phyloP scores from a whole-genome alignment of 2,113 vertebrate species.

The Carettochelys insculpta region DNA sequence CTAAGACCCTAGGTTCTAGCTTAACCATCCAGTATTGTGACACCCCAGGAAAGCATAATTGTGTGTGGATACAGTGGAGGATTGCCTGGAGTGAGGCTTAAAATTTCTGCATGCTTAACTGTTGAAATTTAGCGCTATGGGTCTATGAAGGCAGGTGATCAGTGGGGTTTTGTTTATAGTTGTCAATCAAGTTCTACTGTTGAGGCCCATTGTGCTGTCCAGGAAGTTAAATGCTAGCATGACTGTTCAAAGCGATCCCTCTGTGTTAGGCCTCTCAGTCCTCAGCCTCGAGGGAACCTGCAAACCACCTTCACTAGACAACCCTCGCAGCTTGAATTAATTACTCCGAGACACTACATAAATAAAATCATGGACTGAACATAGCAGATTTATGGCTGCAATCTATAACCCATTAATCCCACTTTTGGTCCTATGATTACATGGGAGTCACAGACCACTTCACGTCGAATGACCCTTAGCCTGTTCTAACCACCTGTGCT shows the following conservation, averaged over 20 bases:
- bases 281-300: neutral
- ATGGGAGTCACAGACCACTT: neutral
- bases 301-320: neutral
- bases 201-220: neutral
- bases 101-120: neutral
- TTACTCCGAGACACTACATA: neutral
- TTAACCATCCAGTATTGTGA: neutral
- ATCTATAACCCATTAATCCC: neutral
- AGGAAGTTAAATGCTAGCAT: neutral
- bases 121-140: neutral
- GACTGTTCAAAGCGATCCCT: neutral
- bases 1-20: no score
- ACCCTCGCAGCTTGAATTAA: neutral
- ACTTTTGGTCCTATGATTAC: neutral
- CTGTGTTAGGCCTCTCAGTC: neutral
- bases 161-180: no score
- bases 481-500: no score
- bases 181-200: no score
- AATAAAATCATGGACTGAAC: neutral
- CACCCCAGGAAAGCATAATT: neutral
- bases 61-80: no score
- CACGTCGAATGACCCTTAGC: neutral
- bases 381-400: neutral
- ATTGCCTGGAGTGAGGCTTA: neutral
- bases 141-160: neutral